These are phyloP conservation scores for Sphaeridia pumilis DNA, from an alignment of 2,888 invertebrate species.

Conservation along the genomic window DNA sequence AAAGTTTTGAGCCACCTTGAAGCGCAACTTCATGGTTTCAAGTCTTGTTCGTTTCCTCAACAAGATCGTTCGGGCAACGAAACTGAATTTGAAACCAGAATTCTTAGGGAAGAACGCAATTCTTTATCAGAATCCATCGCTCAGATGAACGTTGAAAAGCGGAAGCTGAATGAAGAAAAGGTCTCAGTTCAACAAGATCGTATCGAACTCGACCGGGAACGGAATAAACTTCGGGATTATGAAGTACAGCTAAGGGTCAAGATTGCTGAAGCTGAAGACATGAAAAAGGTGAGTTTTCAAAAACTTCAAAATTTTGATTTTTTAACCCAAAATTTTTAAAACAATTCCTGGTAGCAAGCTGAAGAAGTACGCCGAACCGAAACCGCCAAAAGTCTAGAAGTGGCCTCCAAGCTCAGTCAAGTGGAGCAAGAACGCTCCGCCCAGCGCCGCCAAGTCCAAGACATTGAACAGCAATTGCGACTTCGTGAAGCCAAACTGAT, in stretches of 20 bases:
- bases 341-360: conserved; percentile 18
- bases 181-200: conserved; percentile 51
- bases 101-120: conserved; percentile 29
- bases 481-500: conserved; percentile 22
- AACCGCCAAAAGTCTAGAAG: conserved; percentile 19
- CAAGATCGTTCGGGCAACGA: conserved; percentile 12
- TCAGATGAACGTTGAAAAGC: conserved; percentile 39
- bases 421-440: conserved; percentile 20
- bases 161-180: conserved; percentile 49
- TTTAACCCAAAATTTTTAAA: background rate
- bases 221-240: conserved; percentile 42
- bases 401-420: conserved; percentile 18
- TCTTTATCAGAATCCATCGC: conserved; percentile 29
- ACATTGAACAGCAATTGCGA: conserved; percentile 20
- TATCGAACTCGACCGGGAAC: conserved; percentile 51
- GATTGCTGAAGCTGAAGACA: conserved; percentile 27
- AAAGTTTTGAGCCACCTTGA: conserved; percentile 27
- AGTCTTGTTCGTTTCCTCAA: conserved; percentile 9
- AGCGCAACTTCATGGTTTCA: conserved; percentile 23
- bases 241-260: conserved; percentile 23
- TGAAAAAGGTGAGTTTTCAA: conserved; percentile 18
- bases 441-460: conserved; percentile 18
- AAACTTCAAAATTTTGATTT: background rate
- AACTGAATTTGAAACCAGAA: conserved; percentile 30
- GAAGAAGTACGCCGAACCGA: conserved; percentile 24